phyloP scores from a whole-genome alignment of 2,888 invertebrate genomes.

The Pterobdella sp. region DNA sequence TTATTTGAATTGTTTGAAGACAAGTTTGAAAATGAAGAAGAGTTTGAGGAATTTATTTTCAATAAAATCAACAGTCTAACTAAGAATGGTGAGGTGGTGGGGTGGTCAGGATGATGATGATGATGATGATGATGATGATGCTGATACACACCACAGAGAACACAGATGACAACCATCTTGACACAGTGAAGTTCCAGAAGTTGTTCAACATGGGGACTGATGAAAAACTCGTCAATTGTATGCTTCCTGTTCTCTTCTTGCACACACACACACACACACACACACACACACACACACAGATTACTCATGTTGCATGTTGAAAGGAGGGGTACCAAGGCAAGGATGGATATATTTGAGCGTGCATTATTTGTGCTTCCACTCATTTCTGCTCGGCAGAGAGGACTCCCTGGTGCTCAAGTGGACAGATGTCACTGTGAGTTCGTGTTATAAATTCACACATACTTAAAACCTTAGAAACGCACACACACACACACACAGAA shows the following conservation, averaged over 20 bases:
- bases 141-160: no score
- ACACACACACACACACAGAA: background rate
- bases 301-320: constrained; percentile 73
- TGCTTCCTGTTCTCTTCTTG: constrained; percentile 39
- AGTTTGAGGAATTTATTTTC: background rate
- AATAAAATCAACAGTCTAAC: constrained; percentile 31
- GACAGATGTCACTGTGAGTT: constrained; percentile 70
- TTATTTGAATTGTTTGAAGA: no score
- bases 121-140: constrained; percentile 17
- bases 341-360: constrained; percentile 95
- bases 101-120: background rate
- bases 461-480: no score
- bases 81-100: constrained; percentile 42
- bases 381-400: constrained; percentile 83
- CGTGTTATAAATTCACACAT: no score
- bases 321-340: constrained; percentile 83
- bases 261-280: no score
- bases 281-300: constrained; percentile 45
- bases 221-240: constrained; percentile 92
- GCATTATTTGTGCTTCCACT: constrained; percentile 89
- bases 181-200: constrained; percentile 75
- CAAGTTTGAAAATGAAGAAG: no score
- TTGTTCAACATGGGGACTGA: constrained; percentile 82
- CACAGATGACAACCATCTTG: no score
- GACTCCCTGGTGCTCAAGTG: constrained; percentile 79